Base-by-base conservation (phyloP, 2,888 invertebrate species). In the Galerucella pusilla region DNA sequence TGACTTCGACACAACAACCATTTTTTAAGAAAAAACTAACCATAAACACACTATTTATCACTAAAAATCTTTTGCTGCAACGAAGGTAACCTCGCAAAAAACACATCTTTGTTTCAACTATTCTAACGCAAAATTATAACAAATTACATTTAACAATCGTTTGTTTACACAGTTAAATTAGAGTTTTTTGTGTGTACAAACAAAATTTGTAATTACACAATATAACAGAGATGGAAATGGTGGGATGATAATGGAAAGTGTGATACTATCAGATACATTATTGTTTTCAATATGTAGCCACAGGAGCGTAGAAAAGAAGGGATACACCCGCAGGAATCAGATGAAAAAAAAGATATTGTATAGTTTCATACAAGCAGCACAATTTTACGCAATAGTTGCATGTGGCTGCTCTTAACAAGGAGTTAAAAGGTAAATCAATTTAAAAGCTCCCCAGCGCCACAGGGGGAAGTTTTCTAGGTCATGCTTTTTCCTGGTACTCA, bases 91-190 rank as follows among this genome's bases (percentile, higher is more conserved):
- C 54, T 46, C 66, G 16, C 60, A 20, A 25, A 52, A 14, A 14
- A 20, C 60, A 59, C 66, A 66, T 66, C 71, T 71, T 59, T 65
- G 59, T 9, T 20, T 46, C 65, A 60, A 42, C 64, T 46, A n/a
- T 35, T 61, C 49, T 61, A 35, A 28, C 46, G 57, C 72, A 65
- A 60, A 64, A 69, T 25, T 57, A 67, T 42, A 54, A 66, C 69
- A 76, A 76, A 73, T 64, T 73, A 25, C 63, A 69, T 75, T 73
- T 73, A 70, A 70, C 69, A 69, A 67, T 77, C 75, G 54, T 75
- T 78, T 75, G 76, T 77, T 75, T 72, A 77, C 75, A 75, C 74
- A 73, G 74, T 66, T 77, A 71, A 78, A 75, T 76, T 78, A 68
- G 72, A 75, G 28, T 74, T 76, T 78, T 77, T 75, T 57, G 20